Percentiles rank a stretch among this genome's conserved stretches.
Evolutionary conservation across 2,797 vertebrate species (phyloP).

Genomic region (Melanotaenia parkinsoni): DNA sequence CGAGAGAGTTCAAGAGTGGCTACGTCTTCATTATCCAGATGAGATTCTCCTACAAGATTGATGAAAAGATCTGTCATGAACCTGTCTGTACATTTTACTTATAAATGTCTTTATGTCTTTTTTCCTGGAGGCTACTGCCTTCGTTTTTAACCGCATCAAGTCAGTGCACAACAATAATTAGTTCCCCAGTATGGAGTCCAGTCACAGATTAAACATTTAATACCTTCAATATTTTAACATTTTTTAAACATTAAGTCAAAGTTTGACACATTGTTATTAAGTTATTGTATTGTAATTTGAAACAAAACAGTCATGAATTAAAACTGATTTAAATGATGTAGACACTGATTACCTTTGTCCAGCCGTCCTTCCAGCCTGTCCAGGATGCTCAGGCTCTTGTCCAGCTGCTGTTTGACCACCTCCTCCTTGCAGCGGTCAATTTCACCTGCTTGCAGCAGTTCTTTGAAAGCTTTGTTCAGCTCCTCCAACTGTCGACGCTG

Average conservation of each 20-base stretch:
- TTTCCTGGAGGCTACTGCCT: neutral
- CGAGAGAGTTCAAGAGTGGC: constrained; percentile 78
- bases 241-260: neutral
- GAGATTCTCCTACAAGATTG: constrained; percentile 80
- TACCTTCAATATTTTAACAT: neutral
- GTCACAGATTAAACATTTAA: neutral
- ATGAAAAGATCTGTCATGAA: constrained; percentile 40
- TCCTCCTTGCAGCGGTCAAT: constrained; percentile 83
- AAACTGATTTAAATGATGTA: neutral
- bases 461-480: constrained; percentile 86
- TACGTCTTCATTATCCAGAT: constrained; percentile 75
- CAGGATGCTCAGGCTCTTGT: constrained; percentile 86
- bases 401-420: constrained; percentile 88
- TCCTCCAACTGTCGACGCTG: constrained; percentile 87
- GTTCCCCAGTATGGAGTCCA: neutral
- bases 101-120: constrained; percentile 1
- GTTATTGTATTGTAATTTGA: neutral
- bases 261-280: neutral
- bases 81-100: constrained; percentile 36
- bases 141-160: neutral
- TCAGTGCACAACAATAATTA: neutral
- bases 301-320: constrained; percentile 1
- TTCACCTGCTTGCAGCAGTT: constrained; percentile 86
- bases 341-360: constrained; percentile 77
- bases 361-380: constrained; percentile 87